Conservation (phyloP, 1,140 invertebrate species). For the Musca vetustissima region DNA sequence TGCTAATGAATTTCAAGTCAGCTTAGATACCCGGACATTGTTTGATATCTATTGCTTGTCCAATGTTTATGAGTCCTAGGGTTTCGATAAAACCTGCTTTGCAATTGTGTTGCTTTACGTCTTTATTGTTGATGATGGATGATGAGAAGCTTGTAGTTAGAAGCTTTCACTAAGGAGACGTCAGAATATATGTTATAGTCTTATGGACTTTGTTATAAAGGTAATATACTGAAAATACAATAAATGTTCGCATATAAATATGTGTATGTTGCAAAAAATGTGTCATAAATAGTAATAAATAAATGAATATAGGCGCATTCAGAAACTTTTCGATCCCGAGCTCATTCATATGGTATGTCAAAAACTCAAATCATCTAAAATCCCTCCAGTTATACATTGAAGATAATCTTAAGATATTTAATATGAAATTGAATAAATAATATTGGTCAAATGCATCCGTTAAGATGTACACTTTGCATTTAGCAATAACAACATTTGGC, state of each 20-base stretch:
- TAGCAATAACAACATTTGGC: no score
- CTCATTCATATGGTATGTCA: no score
- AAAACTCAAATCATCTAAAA: no score
- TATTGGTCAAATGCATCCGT: no score
- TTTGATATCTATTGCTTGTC: neutral
- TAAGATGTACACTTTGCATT: no score
- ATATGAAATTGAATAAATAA: no score
- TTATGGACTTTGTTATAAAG: neutral
- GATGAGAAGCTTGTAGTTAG: neutral
- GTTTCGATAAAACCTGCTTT: neutral
- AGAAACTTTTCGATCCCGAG: no score
- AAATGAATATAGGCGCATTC: no score
- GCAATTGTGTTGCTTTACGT: conserved; percentile 10
- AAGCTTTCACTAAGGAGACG: conserved; percentile 19
- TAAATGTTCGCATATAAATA: neutral
- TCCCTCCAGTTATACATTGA: no score
- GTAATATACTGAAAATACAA: conserved; percentile 11
- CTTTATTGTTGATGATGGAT: neutral
- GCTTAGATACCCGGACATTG: conserved; percentile 21
- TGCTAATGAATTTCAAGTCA: conserved; percentile 25
- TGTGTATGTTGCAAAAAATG: no score
- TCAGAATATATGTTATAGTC: neutral
- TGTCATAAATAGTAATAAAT: no score
- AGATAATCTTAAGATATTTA: no score
- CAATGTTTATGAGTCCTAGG: neutral